Base-by-base conservation (phyloP, 2,888 invertebrate genomes). In the Orthosia gracilis region DNA sequence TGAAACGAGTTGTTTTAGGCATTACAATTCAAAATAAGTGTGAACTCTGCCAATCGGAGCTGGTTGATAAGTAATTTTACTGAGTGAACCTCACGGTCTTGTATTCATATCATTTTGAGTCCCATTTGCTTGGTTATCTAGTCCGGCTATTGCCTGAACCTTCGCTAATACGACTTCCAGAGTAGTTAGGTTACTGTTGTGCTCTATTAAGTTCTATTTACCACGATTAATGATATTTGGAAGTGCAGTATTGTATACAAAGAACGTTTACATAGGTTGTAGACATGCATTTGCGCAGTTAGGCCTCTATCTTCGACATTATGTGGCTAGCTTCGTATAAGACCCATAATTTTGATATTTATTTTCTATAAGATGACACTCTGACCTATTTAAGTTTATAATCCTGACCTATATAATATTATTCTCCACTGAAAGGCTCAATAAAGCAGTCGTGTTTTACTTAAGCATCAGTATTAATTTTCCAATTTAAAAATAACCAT, bases 211-310 rank as follows among this genome's bases (percentile, higher is more conserved):
- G 11, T 21, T 21, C 49, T 49, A 63, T 54, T 57, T 47, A 26
- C 31, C 1, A 21, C 0, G 7, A 12, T 45, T 68, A 79, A 59
- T 75, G 63, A 68, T 68, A 18, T 18, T 50, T 31, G 15, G 47
- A 47, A 69, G 31, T 55, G 58, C 50, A 58, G 15, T 62, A 59
- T 9, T 26, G 26, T 12, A 18, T 18, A 11, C 7, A 15, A 12
- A 58, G 3, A 40, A 17, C 18, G 0, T 57, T 15, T 13, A 69
- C 12, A 3, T 71, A 62, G 1, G 15, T 58, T 18, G 4, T 49
- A 40, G 7, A 3, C n/a, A 73, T n/a, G 81, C 69, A 78, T 57
- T 70, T 78, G 68, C 69, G 72, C 74, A 76, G 47, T 78, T 21
- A 7, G 15, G 61, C 78, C 18, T 45, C 9, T 64, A n/a, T 0